These are phyloP conservation scores for Aix galericulata DNA, from an alignment of 2,113 vertebrate genomes.

Conservation along the genomic window DNA sequence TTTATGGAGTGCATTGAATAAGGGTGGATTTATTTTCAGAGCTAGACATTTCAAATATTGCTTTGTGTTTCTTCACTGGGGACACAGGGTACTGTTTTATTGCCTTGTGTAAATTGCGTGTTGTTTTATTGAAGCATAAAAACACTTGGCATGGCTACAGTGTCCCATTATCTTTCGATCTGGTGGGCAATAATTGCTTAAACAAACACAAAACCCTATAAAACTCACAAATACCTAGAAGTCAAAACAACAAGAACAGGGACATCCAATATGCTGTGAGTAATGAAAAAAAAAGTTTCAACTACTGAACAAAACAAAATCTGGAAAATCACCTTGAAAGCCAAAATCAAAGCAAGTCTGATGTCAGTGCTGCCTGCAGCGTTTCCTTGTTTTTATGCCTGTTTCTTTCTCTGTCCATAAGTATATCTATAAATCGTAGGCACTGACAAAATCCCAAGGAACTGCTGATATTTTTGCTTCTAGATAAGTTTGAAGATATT, in stretches of 20 bases:
- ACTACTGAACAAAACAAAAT: neutral
- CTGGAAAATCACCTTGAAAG: slow-evolving; percentile 19
- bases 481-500: neutral
- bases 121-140: slow-evolving; percentile 59
- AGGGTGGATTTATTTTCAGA: slow-evolving; percentile 31
- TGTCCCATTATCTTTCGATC: slow-evolving; percentile 40
- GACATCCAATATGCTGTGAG: neutral
- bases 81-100: neutral
- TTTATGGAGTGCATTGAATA: slow-evolving; percentile 32
- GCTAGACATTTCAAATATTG: slow-evolving; percentile 5
- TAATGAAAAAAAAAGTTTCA: neutral
- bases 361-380: neutral
- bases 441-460: neutral
- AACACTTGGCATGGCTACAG: slow-evolving; percentile 56
- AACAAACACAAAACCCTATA: slow-evolving; percentile 50
- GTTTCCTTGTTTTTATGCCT: neutral
- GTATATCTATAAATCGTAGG: neutral
- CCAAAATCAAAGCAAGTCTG: slow-evolving; percentile 1
- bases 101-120: slow-evolving; percentile 55
- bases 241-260: slow-evolving; percentile 37
- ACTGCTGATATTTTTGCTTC: neutral
- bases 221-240: slow-evolving; percentile 41
- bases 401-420: neutral
- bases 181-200: slow-evolving; percentile 52
- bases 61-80: slow-evolving; percentile 34